Percentiles rank a stretch among this genome's conserved stretches.
phyloP scores from a whole-genome alignment of 2,113 vertebrate genomes.

The Uropsilus gracilis region DNA sequence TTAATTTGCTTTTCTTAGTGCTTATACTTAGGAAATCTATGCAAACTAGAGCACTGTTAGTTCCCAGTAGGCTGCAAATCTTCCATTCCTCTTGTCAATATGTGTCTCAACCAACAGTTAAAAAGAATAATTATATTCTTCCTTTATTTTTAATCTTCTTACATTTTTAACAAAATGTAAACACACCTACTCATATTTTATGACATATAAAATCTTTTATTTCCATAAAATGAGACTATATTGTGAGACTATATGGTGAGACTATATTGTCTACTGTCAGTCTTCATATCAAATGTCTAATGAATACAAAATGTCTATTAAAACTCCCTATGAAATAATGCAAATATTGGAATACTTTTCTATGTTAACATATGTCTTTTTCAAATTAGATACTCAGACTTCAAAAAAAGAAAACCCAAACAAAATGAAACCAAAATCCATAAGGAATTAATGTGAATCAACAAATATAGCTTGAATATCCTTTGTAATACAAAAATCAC shows the following conservation, averaged over 20 bases:
- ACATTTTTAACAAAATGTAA: neutral
- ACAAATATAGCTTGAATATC: neutral
- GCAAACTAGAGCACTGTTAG: neutral
- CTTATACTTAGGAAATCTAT: neutral
- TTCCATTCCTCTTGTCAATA: neutral
- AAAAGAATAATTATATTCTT: neutral
- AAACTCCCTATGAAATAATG: neutral
- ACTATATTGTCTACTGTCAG: neutral
- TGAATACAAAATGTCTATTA: neutral
- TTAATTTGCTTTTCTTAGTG: neutral
- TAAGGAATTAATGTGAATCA: neutral
- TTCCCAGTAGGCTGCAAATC: neutral
- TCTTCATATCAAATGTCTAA: neutral
- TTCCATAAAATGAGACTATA: neutral
- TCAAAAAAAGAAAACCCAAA: neutral
- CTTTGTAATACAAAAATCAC: neutral
- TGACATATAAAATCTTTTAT: neutral
- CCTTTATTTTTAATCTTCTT: neutral
- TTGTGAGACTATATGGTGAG: too few relatives aligned
- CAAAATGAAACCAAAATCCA: neutral
- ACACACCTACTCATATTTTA: neutral
- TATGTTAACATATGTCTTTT: neutral
- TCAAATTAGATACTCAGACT: neutral
- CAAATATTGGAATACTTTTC: neutral
- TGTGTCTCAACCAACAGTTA: neutral